phyloP scores from a whole-genome alignment of 2,113 vertebrate genomes.

The Eurypyga helias region DNA sequence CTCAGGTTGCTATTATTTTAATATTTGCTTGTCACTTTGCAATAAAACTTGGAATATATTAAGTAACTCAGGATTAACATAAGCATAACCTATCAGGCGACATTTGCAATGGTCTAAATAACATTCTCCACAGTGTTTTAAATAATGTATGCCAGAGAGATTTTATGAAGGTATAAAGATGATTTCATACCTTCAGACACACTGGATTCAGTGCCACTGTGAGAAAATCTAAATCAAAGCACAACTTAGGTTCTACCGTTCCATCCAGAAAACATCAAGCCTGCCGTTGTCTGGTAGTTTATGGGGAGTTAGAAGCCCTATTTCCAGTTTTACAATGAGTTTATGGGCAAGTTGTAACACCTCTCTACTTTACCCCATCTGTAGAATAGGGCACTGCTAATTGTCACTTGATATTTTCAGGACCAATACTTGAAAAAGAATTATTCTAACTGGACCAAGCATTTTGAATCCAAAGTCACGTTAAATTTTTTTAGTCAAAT shows the following conservation, averaged over 20 bases:
- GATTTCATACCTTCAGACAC: neutral
- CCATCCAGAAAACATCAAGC: neutral
- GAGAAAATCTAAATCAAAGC: neutral
- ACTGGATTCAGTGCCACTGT: neutral
- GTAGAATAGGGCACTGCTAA: neutral
- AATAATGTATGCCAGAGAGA: neutral
- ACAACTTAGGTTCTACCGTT: neutral
- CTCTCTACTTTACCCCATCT: neutral
- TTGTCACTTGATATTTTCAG: neutral
- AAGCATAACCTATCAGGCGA: neutral
- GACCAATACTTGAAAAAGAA: neutral
- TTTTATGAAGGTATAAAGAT: neutral
- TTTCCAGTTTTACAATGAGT: neutral
- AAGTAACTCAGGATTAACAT: neutral
- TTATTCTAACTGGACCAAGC: neutral
- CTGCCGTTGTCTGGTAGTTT: neutral
- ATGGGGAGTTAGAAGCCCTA: neutral
- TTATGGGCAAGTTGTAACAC: neutral
- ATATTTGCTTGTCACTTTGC: neutral
- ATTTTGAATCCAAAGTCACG: neutral
- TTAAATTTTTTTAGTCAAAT: neutral
- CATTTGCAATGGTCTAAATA: neutral
- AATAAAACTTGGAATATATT: neutral
- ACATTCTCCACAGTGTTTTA: neutral
- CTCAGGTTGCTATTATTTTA: neutral